These are phyloP conservation scores for mouse (Mus musculus) DNA, from an alignment of 2,113 vertebrate species.

Conservation along the genomic window DNA sequence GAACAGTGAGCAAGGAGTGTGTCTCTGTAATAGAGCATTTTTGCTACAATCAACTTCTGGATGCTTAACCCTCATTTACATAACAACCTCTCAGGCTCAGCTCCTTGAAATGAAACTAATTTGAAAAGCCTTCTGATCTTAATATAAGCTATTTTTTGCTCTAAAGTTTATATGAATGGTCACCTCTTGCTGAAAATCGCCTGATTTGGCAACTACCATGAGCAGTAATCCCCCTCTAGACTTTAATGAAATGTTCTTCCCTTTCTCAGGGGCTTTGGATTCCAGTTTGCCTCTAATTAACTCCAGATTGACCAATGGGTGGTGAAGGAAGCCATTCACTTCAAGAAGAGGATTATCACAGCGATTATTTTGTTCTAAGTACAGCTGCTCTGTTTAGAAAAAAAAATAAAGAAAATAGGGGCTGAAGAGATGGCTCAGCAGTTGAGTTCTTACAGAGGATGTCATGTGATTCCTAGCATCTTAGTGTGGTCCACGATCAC, in stretches of 20 bases:
- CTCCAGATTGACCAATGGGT: constrained; percentile 66
- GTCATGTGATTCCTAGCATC: neutral
- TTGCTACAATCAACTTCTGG: constrained; percentile 68
- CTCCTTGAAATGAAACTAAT: constrained; percentile 73
- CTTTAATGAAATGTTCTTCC: constrained; percentile 66
- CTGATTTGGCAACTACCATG: constrained; percentile 55
- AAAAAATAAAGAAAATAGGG: constrained; percentile 31
- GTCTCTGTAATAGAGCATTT: constrained; percentile 58
- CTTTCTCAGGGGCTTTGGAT: constrained; percentile 66
- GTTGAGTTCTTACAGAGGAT: neutral
- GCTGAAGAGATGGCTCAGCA: neutral
- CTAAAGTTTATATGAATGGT: constrained; percentile 42
- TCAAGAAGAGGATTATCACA: constrained; percentile 70
- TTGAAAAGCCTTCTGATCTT: constrained; percentile 75
- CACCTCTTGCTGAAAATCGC: constrained; percentile 66
- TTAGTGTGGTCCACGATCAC: neutral
- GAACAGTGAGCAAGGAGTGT: neutral
- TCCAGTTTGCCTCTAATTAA: constrained; percentile 73
- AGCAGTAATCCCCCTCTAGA: constrained; percentile 48
- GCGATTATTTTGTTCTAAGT: constrained; percentile 71
- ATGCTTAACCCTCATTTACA: constrained; percentile 75
- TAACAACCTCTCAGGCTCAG: constrained; percentile 63
- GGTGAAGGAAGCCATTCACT: constrained; percentile 63
- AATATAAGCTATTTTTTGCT: constrained; percentile 70
- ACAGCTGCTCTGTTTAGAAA: constrained; percentile 59